Base-by-base conservation (phyloP, 2,888 invertebrate genomes). In the Xylota segnis region DNA sequence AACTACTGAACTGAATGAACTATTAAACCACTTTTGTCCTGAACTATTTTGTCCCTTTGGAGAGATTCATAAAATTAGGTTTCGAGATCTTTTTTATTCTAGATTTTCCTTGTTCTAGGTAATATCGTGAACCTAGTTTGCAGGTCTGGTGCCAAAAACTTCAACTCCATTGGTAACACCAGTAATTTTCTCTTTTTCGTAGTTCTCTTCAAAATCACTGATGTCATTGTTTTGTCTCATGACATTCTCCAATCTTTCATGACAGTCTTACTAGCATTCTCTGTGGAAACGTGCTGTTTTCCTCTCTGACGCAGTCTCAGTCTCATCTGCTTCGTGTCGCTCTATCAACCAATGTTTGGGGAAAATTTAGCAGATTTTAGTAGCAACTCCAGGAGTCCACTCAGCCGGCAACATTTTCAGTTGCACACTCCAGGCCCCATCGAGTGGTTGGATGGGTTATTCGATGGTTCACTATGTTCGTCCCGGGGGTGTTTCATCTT, bases 351-450 rank as follows among this genome's bases (percentile, higher is more conserved):
- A 9, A 16, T 45, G 29, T 12, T 27, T 27, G 27, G n/a, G 2
- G 34, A 0, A 10, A 23, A 5, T 52, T 52, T 27, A 27, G n/a
- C 12, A 52, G 52, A 54, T 1, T n/a, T 10, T 18, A 3, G 5
- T 7, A 16, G 5, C 5, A 10, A 7, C 4, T 6, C 4, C 12
- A 29, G 29, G 5, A n/a, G 32, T 6, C 1, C 16, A 56, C 0
- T 34, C 56, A 56, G 0, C 12, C 32, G n/a, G 58, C 58, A 23
- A 59, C 58, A 37, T 59, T 18, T 40, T 59, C 18, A 59, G 58
- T 59, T 37, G 37, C 2, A 18, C 18, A 59, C 12, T n/a, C 12
- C 12, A 1, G 12, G 18, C 23, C 6, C 2, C 23, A 40, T 12
- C 5, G 37, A 23, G 5, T n/a, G 58, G 58, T 59, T 32, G 32